Evolutionary conservation across 2,888 invertebrate species (phyloP).

Genomic region (Seira sanloemensis): DNA sequence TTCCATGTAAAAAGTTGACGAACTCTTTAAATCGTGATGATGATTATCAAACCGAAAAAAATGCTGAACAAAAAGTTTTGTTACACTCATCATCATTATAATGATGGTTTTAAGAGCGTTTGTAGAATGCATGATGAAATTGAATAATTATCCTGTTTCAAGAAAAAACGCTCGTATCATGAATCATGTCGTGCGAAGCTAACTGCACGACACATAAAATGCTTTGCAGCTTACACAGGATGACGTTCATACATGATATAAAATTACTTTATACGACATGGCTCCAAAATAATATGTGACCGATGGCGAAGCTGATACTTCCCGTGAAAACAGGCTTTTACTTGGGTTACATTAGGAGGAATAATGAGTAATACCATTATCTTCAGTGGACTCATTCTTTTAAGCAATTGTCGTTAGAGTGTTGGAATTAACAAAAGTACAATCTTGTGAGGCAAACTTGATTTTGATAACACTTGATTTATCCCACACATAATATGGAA

Average conservation of each 20-base stretch:
- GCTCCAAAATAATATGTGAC: constrained; percentile 22
- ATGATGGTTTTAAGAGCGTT: constrained; percentile 6
- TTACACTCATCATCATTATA: constrained; percentile 30
- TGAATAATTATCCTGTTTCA: constrained; percentile 64
- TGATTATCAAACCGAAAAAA: constrained; percentile 20
- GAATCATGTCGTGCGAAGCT: constrained; percentile 60
- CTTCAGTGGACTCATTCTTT: neutral
- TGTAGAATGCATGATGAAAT: constrained; percentile 51
- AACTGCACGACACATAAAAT: constrained; percentile 47
- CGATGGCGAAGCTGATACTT: constrained; percentile 25
- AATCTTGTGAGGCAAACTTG: neutral
- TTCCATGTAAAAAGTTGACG: neutral
- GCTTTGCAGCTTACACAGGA: constrained; percentile 11
- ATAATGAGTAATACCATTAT: too few relatives aligned
- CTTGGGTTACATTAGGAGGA: neutral
- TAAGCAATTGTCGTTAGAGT: neutral
- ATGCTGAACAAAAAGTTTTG: constrained; percentile 49
- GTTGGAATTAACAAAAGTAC: neutral
- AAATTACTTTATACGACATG: constrained; percentile 7
- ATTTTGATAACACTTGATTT: neutral
- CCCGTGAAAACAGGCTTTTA: constrained; percentile 58
- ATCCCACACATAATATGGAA: neutral
- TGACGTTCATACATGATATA: constrained; percentile 47
- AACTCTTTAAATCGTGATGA: constrained; percentile 4
- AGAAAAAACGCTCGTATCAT: constrained; percentile 54